Base-by-base conservation (phyloP, 2,113 vertebrate species). In the Anguilla japonica region DNA sequence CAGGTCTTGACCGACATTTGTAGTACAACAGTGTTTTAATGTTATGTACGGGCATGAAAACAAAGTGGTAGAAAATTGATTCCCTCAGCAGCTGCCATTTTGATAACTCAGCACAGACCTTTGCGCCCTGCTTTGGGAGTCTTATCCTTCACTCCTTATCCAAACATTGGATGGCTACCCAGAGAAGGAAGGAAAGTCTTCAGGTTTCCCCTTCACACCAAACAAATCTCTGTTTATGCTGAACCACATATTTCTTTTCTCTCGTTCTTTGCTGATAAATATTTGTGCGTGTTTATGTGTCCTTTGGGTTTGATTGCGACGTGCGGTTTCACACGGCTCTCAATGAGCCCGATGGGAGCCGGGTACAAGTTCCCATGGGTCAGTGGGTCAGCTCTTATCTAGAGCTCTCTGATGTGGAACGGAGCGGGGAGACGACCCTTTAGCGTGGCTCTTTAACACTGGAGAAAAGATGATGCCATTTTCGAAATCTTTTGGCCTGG, bases 191-290 rank as follows among this genome's bases (percentile, higher is more conserved):
- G 79, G 40, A 22, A 50, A 29, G 53, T 8, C 43, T 79, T 56
- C 16, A 53, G 41, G 50, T 46, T 39, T 41, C 34, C 79, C 34
- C 34, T 80, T 41, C 34, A 9, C 26, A 53, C 13, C 50, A 39
- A 85, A 85, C 67, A 56, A 85, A 71, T 26, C 15, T 22, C 14
- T 79, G 75, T 85, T 85, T 85, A 85, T 13, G 39, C 22, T 53
- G 67, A 67, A 79, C 46, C n/a, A 39, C 79, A 67, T 67, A 11
- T 53, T 14, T 53, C 13, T 53, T 53, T 14, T 53, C 13, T 53
- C 50, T 53, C 50, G 1, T 14, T 53, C 11, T 20, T 85, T n/a
- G 71, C 22, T 56, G 29, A 50, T 85, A 85, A 85, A 85, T 85
- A 85, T 79, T 85, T 85, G 84, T 20, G 22, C 26, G 43, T 79